Base-by-base conservation (phyloP, 2,888 invertebrate genomes). In the Monochamus alternatus region DNA sequence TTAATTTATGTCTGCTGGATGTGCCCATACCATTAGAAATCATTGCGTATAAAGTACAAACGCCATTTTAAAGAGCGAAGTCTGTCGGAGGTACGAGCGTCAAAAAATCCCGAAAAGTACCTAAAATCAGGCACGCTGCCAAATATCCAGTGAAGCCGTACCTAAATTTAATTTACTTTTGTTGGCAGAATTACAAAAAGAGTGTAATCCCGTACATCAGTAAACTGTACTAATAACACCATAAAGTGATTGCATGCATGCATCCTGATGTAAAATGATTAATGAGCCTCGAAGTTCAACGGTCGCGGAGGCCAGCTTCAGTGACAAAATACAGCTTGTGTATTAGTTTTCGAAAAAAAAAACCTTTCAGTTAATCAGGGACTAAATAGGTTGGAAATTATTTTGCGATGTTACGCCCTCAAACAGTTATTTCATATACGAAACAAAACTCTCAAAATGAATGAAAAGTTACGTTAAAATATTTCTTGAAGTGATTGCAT, bases 161-260 rank as follows among this genome's bases (percentile, higher is more conserved):
- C 51, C 71, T 71, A 71, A 71, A 71, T 71, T 71, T 71, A 71
- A 71, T 71, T 63, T 71, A 71, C 71, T 71, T 71, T 71, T 71
- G 71, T 63, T 71, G 71, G 71, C 71, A 71, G 32, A 59, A 63
- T 47, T 71, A 63, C 71, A 71, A 60, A 71, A 69, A 69, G 62
- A 71, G 31, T 62, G 51, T 71, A 71, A 71, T 71, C 71, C 63
- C 44, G 38, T 63, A 63, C 63, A 71, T 63, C 71, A 63, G 71
- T 63, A 71, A 71, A 63, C 47, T 71, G 62, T 63, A 71, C 63
- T 71, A 71, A 63, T 38, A 71, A 62, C 51, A 63, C 52, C 71
- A 71, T 71, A 63, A 70, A 70, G 62, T 71, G 62, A 71, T 71
- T 71, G 63, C 71, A 71, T 71, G 63, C 71, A 71, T 71, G 71